These are phyloP conservation scores for Crenichthys baileyi DNA, from an alignment of 2,797 vertebrate genomes.

Conservation along the genomic window DNA sequence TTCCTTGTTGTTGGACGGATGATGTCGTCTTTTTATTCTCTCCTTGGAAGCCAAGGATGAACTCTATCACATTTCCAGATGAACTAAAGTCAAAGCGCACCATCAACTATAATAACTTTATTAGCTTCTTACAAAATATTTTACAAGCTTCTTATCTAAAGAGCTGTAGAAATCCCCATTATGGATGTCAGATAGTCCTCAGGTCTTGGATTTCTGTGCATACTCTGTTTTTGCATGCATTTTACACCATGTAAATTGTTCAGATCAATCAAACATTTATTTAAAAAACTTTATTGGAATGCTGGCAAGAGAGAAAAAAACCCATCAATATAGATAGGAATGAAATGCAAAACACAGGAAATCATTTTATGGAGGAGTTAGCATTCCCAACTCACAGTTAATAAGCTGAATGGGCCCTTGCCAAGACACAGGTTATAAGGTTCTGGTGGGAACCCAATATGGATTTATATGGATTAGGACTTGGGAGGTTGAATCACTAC, in stretches of 20 bases:
- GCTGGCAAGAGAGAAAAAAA: constrained; percentile 10
- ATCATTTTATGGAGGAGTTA: constrained; percentile 20
- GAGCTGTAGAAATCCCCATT: constrained; percentile 38
- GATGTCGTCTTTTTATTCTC: constrained; percentile 57
- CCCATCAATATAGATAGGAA: not conserved
- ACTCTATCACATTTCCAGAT: constrained; percentile 75
- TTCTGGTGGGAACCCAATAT: constrained; percentile 52
- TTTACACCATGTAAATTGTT: constrained; percentile 28
- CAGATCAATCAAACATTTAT: constrained; percentile 23
- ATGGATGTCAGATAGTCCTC: constrained; percentile 32
- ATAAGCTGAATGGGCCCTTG: constrained; percentile 36
- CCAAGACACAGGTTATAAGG: constrained; percentile 46
- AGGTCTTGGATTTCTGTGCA: constrained; percentile 33
- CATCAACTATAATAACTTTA: constrained; percentile 51
- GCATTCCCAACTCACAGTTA: constrained; percentile 16
- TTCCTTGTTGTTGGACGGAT: constrained; percentile 58
- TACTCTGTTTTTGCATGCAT: constrained; percentile 32
- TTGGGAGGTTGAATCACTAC: constrained; percentile 19
- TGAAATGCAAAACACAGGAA: constrained; percentile 7
- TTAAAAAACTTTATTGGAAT: constrained; percentile 19
- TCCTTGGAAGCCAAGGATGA: constrained; percentile 48
- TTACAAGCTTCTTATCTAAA: constrained; percentile 32
- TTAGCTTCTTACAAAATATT: constrained; percentile 46
- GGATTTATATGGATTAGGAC: constrained; percentile 51
- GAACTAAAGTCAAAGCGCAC: constrained; percentile 61